Evolutionary conservation across 1,140 invertebrate genomes (phyloP), one percentile per base, ranked within the genome.

Genomic region (Meloidogyne chitwoodi): DNA sequence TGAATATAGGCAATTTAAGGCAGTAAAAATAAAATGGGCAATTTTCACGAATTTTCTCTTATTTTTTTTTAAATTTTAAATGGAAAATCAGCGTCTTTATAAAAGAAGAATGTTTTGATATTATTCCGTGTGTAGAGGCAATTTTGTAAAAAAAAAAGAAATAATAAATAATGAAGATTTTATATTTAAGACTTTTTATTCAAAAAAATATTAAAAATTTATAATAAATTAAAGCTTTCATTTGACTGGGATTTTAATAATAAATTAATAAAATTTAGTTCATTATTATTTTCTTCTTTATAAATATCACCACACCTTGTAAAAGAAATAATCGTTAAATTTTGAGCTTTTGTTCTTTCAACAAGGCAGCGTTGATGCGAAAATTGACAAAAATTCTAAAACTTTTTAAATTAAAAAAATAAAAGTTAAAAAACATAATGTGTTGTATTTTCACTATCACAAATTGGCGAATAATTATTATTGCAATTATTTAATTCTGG

Each of bases 301-400:
- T 19, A 1, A 19, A 16, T 44, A 16, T 44, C 41, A 44, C 56
- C 83, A 84, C 27, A 76, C 65, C 41, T 77, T 74, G 64, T 79
- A 85, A 22, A 70, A 31, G 44, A 56, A 56, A 61, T 72, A 68
- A 84, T 78, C 6, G 83, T 80, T 26, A 85, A 27, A 44, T 81
- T 81, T 16, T 73, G 62, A 22, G 64, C 66, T 16, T 64, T 68
- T 41, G 41, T 74, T 56, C 74, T 61, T 56, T 78, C 77, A 61
- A 75, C 56, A 10, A 83, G 38, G 73, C 83, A 84, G 67, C 80
- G 65, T 38, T 81, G 66, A 26, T 77, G 56, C 14, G 77, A 77
- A 71, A 84, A 84, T 56, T 79, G 65, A 69, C 83, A 84, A n/a
- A 84, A 41, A 75, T 84, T 84, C 80, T 84, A 61, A 27, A 78